Conservation (phyloP, 2,113 vertebrate genomes). For the Eolophus roseicapilla region DNA sequence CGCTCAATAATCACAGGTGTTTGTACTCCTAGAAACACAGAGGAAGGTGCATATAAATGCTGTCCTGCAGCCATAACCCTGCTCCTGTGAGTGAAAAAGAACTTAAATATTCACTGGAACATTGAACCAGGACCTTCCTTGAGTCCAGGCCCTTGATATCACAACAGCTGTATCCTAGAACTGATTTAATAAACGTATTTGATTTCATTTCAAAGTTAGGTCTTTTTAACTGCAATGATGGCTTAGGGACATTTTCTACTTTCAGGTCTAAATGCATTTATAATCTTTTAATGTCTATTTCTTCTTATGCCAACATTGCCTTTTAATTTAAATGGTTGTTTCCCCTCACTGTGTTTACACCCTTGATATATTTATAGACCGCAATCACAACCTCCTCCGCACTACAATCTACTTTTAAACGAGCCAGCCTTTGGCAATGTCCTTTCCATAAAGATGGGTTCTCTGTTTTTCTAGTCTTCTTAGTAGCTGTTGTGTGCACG, state of each 20-base stretch:
- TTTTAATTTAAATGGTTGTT: conserved; percentile 31
- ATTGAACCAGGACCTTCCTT: not conserved
- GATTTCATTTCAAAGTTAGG: not conserved
- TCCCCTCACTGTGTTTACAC: not conserved
- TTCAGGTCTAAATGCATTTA: not conserved
- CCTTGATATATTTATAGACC: not conserved
- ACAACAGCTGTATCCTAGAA: not conserved
- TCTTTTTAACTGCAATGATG: not conserved
- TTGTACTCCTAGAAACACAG: not conserved
- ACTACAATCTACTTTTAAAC: conserved; percentile 9
- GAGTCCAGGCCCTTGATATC: not conserved
- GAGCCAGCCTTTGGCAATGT: not conserved
- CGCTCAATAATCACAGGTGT: not conserved
- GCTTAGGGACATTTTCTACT: not conserved
- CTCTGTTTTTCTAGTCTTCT: not conserved
- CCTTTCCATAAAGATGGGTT: not conserved
- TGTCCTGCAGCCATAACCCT: not conserved
- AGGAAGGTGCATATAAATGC: not conserved
- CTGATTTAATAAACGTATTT: not conserved
- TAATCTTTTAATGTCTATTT: not conserved
- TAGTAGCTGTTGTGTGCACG: not conserved
- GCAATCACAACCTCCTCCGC: not conserved
- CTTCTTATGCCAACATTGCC: not conserved
- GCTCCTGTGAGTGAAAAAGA: not conserved
- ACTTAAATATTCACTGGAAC: not conserved